Percentiles rank a stretch among this genome's conserved stretches.
Evolutionary conservation across 2,797 vertebrate genomes (phyloP).

Genomic region (Clarias platycephalus): DNA sequence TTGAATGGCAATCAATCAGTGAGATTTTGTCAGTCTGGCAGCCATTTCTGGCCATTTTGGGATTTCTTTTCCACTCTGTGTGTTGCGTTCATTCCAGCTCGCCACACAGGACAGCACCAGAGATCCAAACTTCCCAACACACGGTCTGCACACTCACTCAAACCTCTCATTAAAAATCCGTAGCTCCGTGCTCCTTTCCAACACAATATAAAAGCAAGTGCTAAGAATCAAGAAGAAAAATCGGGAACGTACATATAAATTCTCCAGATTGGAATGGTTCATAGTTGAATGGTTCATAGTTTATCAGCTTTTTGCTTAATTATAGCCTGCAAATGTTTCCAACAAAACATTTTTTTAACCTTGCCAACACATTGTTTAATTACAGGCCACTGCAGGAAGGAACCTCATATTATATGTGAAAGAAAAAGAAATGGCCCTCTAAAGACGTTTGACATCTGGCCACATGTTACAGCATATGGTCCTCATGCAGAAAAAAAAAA

Average conservation of each 20-base stretch:
- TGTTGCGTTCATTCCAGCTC: conserved; percentile 15
- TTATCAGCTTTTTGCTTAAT: conserved; percentile 61
- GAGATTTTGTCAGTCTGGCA: conserved; percentile 12
- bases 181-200: conserved; percentile 10
- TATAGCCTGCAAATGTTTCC: conserved; percentile 64
- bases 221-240: neutral
- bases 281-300: neutral
- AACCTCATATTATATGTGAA: conserved; percentile 64
- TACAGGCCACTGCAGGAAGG: conserved; percentile 59
- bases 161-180: conserved; percentile 26
- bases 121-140: conserved; percentile 30
- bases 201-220: conserved; percentile 4
- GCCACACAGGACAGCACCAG: conserved; percentile 14
- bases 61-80: conserved; percentile 22
- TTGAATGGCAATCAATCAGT: conserved; percentile 6
- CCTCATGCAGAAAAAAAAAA: conserved; percentile 47
- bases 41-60: conserved; percentile 13
- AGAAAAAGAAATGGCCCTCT: conserved; percentile 53
- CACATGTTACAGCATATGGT: conserved; percentile 50
- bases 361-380: conserved; percentile 67
- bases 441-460: conserved; percentile 62
- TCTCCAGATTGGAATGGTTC: neutral
- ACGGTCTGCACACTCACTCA: conserved; percentile 13
- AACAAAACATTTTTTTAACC: conserved; percentile 49
- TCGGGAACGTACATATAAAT: neutral